Percentiles rank a stretch among this genome's conserved stretches.
phyloP scores from a whole-genome alignment of 2,797 vertebrate genomes.

The Phoxinus dragarum region DNA sequence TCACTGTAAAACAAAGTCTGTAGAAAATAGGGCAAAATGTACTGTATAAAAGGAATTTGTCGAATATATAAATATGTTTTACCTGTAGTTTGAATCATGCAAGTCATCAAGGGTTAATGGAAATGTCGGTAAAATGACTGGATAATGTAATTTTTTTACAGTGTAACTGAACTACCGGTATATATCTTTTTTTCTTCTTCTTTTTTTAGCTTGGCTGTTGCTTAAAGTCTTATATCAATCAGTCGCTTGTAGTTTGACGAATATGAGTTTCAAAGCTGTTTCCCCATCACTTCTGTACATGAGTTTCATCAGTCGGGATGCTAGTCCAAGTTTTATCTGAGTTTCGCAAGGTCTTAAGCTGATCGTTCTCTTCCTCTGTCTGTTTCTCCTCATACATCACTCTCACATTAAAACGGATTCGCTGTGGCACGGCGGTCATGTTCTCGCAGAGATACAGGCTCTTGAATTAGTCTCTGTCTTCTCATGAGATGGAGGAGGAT shows the following conservation, averaged over 20 bases:
- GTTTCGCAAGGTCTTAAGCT: background rate
- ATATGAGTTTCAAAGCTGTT: background rate
- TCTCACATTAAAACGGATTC: slow-evolving; percentile 9
- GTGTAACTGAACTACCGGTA: background rate
- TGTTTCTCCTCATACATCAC: background rate
- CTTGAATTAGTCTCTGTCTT: slow-evolving; percentile 9
- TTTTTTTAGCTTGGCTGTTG: background rate
- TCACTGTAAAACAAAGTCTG: too few species aligned
- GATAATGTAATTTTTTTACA: too few species aligned
- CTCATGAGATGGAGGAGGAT: background rate
- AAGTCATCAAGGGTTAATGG: too few species aligned
- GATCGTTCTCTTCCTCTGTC: background rate
- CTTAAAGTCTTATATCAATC: background rate
- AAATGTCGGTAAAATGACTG: too few species aligned
- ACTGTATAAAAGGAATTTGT: too few species aligned
- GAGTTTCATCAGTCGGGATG: background rate
- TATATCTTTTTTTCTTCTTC: too few species aligned
- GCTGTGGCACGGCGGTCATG: background rate
- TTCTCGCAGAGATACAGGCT: background rate
- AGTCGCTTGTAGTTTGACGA: background rate
- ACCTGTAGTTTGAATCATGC: too few species aligned
- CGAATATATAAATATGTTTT: too few species aligned
- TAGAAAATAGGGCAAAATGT: too few species aligned
- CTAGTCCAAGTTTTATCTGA: background rate
- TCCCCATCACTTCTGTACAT: background rate